A percentile compares a stretch with the other conserved stretches of the same genome.
Conservation (phyloP, 2,797 vertebrate genomes). For the Gobionotothen gibberifrons region DNA sequence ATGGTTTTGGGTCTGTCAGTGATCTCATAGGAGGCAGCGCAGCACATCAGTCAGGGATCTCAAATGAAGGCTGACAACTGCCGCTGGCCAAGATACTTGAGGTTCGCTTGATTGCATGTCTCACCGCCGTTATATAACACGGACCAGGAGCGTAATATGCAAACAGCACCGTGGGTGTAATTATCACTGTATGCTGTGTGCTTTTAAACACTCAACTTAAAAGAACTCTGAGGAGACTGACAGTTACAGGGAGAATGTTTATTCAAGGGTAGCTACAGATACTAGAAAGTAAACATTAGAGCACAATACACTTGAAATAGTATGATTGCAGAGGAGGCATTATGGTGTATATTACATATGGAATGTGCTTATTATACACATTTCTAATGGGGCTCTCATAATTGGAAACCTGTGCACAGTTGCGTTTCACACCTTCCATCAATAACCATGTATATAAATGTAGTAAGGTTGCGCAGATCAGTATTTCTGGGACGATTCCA, state of each 20-base stretch:
- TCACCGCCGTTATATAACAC: conserved; percentile 46
- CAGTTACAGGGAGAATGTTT: not conserved
- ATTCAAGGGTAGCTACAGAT: not conserved
- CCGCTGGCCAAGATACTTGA: conserved; percentile 30
- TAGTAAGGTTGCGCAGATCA: too few relatives aligned
- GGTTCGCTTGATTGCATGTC: conserved; percentile 39
- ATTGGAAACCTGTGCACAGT: too few relatives aligned
- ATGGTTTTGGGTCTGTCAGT: not conserved
- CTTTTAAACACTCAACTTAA: conserved; percentile 34
- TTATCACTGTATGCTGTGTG: conserved; percentile 34
- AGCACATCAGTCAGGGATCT: conserved; percentile 22
- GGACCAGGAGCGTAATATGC: conserved; percentile 23
- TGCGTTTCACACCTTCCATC: not conserved
- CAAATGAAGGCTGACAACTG: conserved; percentile 64
- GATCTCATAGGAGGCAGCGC: conserved; percentile 17
- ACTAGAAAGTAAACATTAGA: not conserved
- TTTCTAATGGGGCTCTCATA: not conserved
- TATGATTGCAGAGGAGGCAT: not conserved
- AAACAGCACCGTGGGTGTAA: conserved; percentile 31
- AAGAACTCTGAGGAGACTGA: conserved; percentile 19
- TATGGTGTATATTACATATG: not conserved
- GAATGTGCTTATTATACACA: not conserved
- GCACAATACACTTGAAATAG: not conserved
- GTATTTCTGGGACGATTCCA: too few relatives aligned
- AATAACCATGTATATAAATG: not conserved